phyloP scores from a whole-genome alignment of 2,113 vertebrate species.

The Oxyruncus cristatus region DNA sequence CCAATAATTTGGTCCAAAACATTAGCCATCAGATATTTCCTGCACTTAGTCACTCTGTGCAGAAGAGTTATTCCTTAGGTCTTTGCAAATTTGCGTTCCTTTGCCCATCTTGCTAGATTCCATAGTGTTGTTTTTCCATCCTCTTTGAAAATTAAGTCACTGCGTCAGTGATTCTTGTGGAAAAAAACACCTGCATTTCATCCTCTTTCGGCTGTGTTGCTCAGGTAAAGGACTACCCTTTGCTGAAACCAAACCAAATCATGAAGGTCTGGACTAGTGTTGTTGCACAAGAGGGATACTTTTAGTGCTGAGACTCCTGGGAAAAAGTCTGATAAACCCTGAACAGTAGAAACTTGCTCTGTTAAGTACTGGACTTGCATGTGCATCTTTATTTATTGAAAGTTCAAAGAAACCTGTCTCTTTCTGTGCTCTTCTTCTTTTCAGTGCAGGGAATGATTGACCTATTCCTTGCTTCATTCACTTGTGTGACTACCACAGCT shows the following conservation, averaged over 20 bases:
- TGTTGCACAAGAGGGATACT: not conserved
- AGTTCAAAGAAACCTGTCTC: not conserved
- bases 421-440: not conserved
- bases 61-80: not conserved
- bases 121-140: not conserved
- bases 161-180: not conserved
- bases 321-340: not conserved
- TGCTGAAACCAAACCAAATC: not conserved
- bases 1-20: not conserved
- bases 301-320: not conserved
- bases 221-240: not conserved
- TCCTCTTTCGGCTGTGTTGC: not conserved
- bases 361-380: not conserved
- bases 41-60: not conserved
- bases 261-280: not conserved
- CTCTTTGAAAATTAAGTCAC: slow-evolving; percentile 28
- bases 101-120: not conserved
- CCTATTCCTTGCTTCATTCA: not conserved
- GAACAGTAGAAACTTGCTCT: not conserved
- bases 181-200: not conserved
- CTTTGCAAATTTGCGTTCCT: slow-evolving; percentile 3
- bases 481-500: not conserved
- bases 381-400: not conserved
- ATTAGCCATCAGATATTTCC: not conserved
- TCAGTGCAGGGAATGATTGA: not conserved